Evolutionary conservation across 2,888 invertebrate genomes (phyloP).

Genomic region (Parnassius glacialis): DNA sequence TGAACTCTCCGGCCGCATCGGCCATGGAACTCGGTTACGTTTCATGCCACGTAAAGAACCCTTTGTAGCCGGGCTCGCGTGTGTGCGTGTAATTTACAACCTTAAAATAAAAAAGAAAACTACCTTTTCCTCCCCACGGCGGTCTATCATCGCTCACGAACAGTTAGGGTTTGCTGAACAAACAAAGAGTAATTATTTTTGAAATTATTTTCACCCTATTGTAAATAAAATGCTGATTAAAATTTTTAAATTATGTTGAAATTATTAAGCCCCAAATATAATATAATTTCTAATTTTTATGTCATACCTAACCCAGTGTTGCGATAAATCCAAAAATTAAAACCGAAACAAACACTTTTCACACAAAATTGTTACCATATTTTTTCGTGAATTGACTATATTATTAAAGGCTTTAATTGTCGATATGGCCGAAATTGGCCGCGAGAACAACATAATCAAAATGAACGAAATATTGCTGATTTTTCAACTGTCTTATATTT

Average conservation of each 20-base stretch:
- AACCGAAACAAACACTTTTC: too few relatives aligned
- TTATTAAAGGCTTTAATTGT: too few relatives aligned
- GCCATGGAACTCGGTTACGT: slow-evolving; percentile 50
- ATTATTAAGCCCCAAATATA: too few relatives aligned
- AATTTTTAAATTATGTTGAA: neutral
- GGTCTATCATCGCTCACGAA: slow-evolving; percentile 30
- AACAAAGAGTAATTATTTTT: slow-evolving; percentile 22
- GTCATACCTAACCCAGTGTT: too few relatives aligned
- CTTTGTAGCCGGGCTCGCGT: slow-evolving; percentile 52
- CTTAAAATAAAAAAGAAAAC: slow-evolving; percentile 41
- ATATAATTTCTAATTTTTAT: too few relatives aligned
- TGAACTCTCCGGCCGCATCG: slow-evolving; percentile 41
- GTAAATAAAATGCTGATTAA: neutral
- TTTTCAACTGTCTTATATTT: too few relatives aligned
- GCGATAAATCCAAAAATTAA: too few relatives aligned
- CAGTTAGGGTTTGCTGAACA: slow-evolving; percentile 24
- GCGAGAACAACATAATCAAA: too few relatives aligned
- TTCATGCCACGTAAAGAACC: slow-evolving; percentile 60
- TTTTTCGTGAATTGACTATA: too few relatives aligned
- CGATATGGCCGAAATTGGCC: too few relatives aligned
- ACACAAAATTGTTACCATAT: too few relatives aligned
- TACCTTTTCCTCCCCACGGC: slow-evolving; percentile 27
- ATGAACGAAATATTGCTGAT: too few relatives aligned
- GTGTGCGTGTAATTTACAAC: slow-evolving; percentile 54
- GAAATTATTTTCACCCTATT: slow-evolving; percentile 20